Evolutionary conservation across 2,797 vertebrate species (phyloP).

Genomic region (Falco biarmicus): DNA sequence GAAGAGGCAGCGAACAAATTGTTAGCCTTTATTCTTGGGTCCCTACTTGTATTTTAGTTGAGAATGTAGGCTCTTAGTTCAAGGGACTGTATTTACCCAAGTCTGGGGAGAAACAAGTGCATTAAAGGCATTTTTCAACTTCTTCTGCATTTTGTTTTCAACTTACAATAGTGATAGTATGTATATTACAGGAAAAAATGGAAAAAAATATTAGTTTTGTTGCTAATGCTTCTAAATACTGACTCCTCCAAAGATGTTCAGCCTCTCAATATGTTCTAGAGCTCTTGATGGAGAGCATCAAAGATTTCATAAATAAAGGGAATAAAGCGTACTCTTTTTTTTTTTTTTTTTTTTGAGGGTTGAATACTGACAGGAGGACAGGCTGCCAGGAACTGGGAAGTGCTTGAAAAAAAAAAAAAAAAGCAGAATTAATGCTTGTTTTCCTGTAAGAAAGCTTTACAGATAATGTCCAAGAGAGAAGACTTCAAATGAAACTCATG

Average conservation of each 20-base stretch:
- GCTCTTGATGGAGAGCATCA: background rate
- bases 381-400: background rate
- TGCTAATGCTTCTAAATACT: background rate
- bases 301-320: background rate
- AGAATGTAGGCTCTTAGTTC: background rate
- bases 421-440: background rate
- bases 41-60: fast-evolving
- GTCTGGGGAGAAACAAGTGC: background rate
- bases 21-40: background rate
- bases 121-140: background rate
- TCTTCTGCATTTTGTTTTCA: background rate
- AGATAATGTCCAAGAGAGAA: background rate
- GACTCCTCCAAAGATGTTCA: background rate
- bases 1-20: background rate
- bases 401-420: background rate
- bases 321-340: background rate
- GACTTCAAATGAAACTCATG: background rate
- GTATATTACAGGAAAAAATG: background rate
- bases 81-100: background rate
- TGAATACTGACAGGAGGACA: background rate
- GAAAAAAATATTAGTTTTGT: background rate
- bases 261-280: background rate
- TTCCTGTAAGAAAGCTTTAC: background rate
- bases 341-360: background rate
- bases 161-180: background rate